Evolutionary conservation across 64 coral and sea anemone species (phyloP).

Genomic region (Montipora sp.): DNA sequence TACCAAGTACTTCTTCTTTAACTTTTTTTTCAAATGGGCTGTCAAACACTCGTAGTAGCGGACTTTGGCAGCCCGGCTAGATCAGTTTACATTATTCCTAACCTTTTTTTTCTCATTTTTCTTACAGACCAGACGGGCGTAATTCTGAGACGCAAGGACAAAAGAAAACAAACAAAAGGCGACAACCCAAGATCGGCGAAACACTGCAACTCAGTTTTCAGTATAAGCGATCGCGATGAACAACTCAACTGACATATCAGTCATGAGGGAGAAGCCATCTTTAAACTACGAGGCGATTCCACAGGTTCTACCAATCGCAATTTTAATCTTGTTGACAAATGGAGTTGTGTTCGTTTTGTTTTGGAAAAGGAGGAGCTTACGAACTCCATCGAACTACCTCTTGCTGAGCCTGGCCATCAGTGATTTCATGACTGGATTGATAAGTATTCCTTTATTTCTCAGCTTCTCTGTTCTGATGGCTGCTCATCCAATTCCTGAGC

Average conservation of each 20-base stretch:
- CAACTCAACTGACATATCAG: neutral
- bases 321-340: constrained; percentile 22
- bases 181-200: too few species aligned
- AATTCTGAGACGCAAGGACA: too few species aligned
- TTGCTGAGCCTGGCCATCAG: constrained; percentile 6
- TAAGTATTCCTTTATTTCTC: constrained; percentile 28
- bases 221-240: neutral
- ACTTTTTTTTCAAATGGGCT: too few species aligned
- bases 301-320: constrained; percentile 25
- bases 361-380: constrained; percentile 7
- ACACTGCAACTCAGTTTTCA: too few species aligned
- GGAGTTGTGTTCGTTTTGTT: constrained; percentile 19
- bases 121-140: too few species aligned
- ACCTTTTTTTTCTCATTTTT: too few species aligned
- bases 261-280: neutral
- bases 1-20: too few species aligned
- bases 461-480: neutral
- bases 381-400: constrained; percentile 14
- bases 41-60: too few species aligned
- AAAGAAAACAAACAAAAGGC: too few species aligned
- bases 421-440: constrained; percentile 33
- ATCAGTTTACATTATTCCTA: too few species aligned
- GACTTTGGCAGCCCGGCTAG: too few species aligned
- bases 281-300: neutral
- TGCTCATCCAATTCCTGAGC: neutral